Evolutionary conservation across 2,888 invertebrate species (phyloP).

Genomic region (Drosophila basisetae): DNA sequence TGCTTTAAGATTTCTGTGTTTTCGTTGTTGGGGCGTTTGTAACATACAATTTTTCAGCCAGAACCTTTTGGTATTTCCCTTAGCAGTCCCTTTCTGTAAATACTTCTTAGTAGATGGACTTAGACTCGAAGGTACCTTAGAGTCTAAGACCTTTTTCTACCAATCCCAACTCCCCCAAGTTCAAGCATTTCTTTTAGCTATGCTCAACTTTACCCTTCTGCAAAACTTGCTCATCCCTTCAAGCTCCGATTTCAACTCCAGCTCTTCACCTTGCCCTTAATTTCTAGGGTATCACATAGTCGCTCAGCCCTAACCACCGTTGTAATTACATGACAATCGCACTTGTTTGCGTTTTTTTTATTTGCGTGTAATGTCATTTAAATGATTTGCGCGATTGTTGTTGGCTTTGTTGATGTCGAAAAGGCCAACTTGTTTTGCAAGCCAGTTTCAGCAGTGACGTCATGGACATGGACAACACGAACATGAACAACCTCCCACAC

Average conservation of each 20-base stretch:
- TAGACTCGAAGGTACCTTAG: not conserved
- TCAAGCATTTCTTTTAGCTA: not conserved
- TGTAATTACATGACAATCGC: conserved; percentile 10
- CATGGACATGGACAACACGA: conserved; percentile 64
- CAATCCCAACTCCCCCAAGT: accelerated
- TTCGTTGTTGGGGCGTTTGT: not conserved
- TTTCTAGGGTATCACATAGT: conserved; percentile 35
- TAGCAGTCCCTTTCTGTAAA: not conserved
- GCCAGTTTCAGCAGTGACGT: conserved; percentile 69
- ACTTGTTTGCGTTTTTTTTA: conserved; percentile 53
- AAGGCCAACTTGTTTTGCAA: conserved; percentile 76
- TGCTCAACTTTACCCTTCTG: accelerated
- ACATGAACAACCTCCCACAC: conserved; percentile 64
- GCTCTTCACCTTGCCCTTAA: not conserved
- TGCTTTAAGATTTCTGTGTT: not conserved
- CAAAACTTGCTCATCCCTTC: not conserved
- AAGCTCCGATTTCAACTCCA: not conserved
- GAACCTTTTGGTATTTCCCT: not conserved
- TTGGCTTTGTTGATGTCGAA: conserved; percentile 54
- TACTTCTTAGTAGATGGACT: not conserved
- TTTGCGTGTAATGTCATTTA: conserved; percentile 81
- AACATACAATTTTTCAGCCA: not conserved
- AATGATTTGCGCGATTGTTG: conserved; percentile 72
- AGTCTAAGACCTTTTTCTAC: not conserved
- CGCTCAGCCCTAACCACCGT: not conserved